phyloP scores from a whole-genome alignment of 2,888 invertebrate genomes.

The Papilio demoleus region DNA sequence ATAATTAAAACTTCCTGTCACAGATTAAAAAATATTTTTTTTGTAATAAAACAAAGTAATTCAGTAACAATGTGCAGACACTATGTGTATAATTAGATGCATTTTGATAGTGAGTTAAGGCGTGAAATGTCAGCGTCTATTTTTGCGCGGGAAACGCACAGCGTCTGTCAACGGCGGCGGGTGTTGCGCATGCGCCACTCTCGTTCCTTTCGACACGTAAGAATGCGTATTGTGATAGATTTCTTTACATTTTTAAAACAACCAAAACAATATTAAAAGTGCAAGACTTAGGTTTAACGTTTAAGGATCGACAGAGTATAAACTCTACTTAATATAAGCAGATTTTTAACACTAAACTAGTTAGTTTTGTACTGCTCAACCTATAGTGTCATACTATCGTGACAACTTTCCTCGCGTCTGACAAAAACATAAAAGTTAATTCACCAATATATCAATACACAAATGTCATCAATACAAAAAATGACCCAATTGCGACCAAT shows the following conservation, averaged over 20 bases:
- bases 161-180: slow-evolving; percentile 54
- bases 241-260: background rate
- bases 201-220: slow-evolving; percentile 27
- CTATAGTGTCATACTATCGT: background rate
- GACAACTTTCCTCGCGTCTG: too few relatives aligned
- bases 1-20: too few relatives aligned
- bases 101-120: slow-evolving; percentile 51
- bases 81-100: slow-evolving; percentile 42
- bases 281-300: too few relatives aligned
- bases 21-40: too few relatives aligned
- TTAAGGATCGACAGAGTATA: too few relatives aligned
- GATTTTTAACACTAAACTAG: background rate
- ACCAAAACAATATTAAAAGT: background rate
- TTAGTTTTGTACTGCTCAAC: background rate
- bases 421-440: background rate
- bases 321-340: background rate
- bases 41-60: too few relatives aligned
- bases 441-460: background rate
- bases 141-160: slow-evolving; percentile 57
- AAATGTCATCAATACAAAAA: background rate
- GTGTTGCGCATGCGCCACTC: slow-evolving; percentile 36
- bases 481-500: slow-evolving; percentile 6
- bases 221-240: slow-evolving; percentile 12
- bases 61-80: background rate
- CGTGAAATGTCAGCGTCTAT: slow-evolving; percentile 74